Base-by-base conservation (phyloP, 2,888 invertebrate genomes). In the Caenorhabditis sp. region DNA sequence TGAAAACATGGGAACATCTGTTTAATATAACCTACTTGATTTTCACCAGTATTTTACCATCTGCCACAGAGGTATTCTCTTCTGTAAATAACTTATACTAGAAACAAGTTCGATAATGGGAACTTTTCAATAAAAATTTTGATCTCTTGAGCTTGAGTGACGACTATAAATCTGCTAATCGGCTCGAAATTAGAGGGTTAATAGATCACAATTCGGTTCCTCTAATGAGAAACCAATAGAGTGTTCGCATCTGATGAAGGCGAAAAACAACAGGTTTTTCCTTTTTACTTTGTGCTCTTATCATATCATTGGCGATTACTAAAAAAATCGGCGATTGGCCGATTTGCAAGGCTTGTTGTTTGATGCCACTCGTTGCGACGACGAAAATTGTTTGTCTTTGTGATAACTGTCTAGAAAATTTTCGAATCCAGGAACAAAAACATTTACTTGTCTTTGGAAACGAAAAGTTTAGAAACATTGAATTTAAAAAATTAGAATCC, bases 221-320 rank as follows among this genome's bases (percentile, higher is more conserved):
- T n/a, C n/a, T n/a, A n/a, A n/a, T n/a, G n/a, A n/a, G n/a, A n/a
- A n/a, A n/a, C n/a, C n/a, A n/a, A n/a, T n/a, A n/a, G n/a, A n/a
- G n/a, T n/a, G n/a, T n/a, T n/a, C n/a, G n/a, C n/a, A n/a, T n/a
- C n/a, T n/a, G n/a, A n/a, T n/a, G n/a, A n/a, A n/a, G n/a, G n/a
- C n/a, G 31, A 31, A 31, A 31, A 31, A 31, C 31, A 31, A n/a
- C n/a, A n/a, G n/a, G n/a, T n/a, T 31, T 31, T 38, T 38, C 38
- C 38, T 38, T 38, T 38, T 38, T 38, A 12, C 10, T 38, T 38
- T 38, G 10, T 38, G 12, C 51, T 56, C 70, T 70, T 58, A 70
- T 70, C 70, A 70, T 58, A 70, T 70, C 58, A 24, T 49, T 66
- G 2, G n/a, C n/a, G n/a, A n/a, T n/a, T n/a, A 5, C n/a, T 31